Percentiles rank a stretch among this genome's conserved stretches.
phyloP scores from a whole-genome alignment of 2,797 vertebrate genomes.

The Cyprinodon diabolis region DNA sequence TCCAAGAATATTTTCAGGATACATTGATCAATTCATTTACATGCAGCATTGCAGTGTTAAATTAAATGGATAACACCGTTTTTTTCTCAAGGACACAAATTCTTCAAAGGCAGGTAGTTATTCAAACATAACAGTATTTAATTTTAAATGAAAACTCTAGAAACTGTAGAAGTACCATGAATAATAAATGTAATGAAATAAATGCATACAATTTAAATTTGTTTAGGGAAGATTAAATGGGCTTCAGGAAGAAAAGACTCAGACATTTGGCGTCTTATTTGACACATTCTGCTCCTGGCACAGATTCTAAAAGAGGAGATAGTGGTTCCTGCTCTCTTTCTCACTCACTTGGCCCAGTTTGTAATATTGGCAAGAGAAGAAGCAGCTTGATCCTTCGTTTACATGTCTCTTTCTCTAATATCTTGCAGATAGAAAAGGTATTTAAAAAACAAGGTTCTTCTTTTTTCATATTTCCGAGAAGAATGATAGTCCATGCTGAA shows the following conservation, averaged over 20 bases:
- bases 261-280: slow-evolving; percentile 25
- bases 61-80: slow-evolving; percentile 4
- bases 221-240: slow-evolving; percentile 35
- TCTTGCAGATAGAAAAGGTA: neutral
- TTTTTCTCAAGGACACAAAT: slow-evolving; percentile 6
- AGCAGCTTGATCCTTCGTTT: neutral
- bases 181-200: neutral
- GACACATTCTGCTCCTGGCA: slow-evolving; percentile 56
- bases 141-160: neutral
- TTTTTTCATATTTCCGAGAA: neutral
- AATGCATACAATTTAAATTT: slow-evolving; percentile 14
- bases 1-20: neutral
- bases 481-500: neutral
- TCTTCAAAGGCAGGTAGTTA: slow-evolving; percentile 5
- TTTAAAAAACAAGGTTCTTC: slow-evolving; percentile 1
- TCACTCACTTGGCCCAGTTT: slow-evolving; percentile 51
- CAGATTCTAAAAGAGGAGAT: slow-evolving; percentile 59
- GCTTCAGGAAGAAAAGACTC: slow-evolving; percentile 18
- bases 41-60: neutral
- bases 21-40: neutral
- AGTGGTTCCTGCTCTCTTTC: slow-evolving; percentile 38
- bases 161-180: neutral
- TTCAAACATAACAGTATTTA: neutral
- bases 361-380: slow-evolving; percentile 20
- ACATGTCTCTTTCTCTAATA: neutral